phyloP scores from a whole-genome alignment of 2,113 vertebrate species.

The Boulengeromyrus knoepffleri region DNA sequence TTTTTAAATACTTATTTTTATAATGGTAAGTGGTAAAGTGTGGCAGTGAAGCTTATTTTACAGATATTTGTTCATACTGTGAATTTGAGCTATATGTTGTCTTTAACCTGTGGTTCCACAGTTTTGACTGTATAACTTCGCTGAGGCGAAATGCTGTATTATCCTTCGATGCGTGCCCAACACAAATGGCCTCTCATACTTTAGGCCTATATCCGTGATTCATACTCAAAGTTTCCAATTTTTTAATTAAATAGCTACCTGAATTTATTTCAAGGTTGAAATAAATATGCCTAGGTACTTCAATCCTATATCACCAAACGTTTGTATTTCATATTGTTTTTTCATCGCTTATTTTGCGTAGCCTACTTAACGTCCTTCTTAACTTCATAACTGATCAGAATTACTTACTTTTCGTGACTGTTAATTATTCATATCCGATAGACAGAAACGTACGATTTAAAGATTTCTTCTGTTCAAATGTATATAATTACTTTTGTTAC shows the following conservation, averaged over 20 bases:
- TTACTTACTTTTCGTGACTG: not conserved
- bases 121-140: not conserved
- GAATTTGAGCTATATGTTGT: not conserved
- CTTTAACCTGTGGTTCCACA: not conserved
- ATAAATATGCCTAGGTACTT: not conserved
- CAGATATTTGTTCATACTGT: not conserved
- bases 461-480: not conserved
- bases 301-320: not conserved
- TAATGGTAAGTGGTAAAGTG: not conserved
- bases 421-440: not conserved
- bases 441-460: not conserved
- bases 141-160: not conserved
- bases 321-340: not conserved
- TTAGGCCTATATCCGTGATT: not conserved
- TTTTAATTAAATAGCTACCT: not conserved
- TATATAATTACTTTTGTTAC: not conserved
- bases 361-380: not conserved
- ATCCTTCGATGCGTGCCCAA: not conserved
- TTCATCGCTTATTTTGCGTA: not conserved
- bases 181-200: not conserved
- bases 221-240: not conserved
- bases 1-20: not conserved
- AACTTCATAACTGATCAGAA: not conserved
- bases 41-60: not conserved
- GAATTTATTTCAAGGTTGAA: not conserved